These are phyloP conservation scores for Oryzias dopingdopingensis DNA, from an alignment of 2,797 vertebrate species.

Conservation along the genomic window DNA sequence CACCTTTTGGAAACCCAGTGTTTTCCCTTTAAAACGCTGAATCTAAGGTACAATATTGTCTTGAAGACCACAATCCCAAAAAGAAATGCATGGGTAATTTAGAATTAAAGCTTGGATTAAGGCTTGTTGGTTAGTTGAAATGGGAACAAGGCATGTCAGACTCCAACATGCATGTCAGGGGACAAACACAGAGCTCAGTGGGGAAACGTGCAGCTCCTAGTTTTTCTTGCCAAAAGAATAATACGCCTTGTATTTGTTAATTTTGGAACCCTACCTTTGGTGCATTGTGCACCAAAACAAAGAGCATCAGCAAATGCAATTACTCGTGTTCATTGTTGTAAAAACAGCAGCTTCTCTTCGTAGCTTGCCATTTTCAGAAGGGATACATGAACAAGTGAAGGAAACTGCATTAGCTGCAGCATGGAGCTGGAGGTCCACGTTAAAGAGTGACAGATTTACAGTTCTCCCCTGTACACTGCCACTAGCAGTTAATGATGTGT, in stretches of 20 bases:
- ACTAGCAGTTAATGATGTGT: constrained; percentile 63
- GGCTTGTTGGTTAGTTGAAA: not conserved
- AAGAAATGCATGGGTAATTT: not conserved
- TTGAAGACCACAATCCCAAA: not conserved
- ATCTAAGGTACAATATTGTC: not conserved
- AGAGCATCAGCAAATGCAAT: constrained; percentile 20
- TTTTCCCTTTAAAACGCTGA: too few species aligned
- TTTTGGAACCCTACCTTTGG: not conserved
- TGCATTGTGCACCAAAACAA: not conserved
- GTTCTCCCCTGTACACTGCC: constrained; percentile 51
- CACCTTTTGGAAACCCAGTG: too few species aligned
- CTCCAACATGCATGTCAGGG: not conserved
- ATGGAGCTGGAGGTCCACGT: constrained; percentile 39
- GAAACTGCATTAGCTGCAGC: constrained; percentile 35
- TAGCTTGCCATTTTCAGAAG: constrained; percentile 31
- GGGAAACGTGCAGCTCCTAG: not conserved
- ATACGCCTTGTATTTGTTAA: not conserved
- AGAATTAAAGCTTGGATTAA: not conserved
- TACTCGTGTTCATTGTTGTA: constrained; percentile 20
- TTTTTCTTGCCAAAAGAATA: not conserved
- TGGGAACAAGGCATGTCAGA: not conserved
- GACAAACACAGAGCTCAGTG: not conserved
- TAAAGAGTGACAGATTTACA: constrained; percentile 59
- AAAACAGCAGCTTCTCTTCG: constrained; percentile 22
- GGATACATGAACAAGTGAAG: constrained; percentile 16